Evolutionary conservation across 2,113 vertebrate species (phyloP), one percentile per base, ranked within the genome.

Genomic region (Chlorocebus sabaeus): DNA sequence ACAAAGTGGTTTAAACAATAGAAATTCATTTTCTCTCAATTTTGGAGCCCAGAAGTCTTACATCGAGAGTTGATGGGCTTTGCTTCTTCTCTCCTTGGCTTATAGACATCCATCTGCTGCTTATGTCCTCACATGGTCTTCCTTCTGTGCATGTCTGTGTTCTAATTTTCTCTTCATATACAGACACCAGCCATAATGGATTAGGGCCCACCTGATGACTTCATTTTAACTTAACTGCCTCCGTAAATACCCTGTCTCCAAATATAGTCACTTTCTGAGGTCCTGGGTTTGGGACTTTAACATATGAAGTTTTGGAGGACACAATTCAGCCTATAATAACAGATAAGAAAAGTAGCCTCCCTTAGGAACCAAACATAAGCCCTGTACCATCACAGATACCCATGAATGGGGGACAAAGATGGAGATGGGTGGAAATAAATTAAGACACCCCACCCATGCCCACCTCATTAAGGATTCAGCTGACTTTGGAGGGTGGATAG

Each of bases 401-500:
- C 64, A 30, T 14, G n/a, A 52, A 68, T 10, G 2, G 38, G 22
- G 16, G 16, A 27, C 14, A 57, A 61, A 38, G 73, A 30, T 52
- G 76, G 3, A 83, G 6, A 76, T 40, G n/a, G 8, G 35, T 43
- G 22, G n/a, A 68, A 57, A 70, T 6, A 50, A 52, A 12, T 30
- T n/a, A 48, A 87, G 17, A n/a, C 0, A 12, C 14, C 38, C 2
- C 3, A 72, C 16, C 5, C 27, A 17, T 0, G 0, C 55, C 52
- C 8, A 72, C 4, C 52, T 48, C 14, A 11, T 35, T 57, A 67
- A 80, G 20, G 22, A 20, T 32, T 59, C 32, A n/a, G 14, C 50
- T 43, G 48, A 84, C 48, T n/a, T 59, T 7, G 75, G 50, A 81
- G 17, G 27, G 7, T 43, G 18, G n/a, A 1, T 14, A 57, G 61